Evolutionary conservation across 2,113 vertebrate species (phyloP).

Genomic region (Onychorhynchus coronatus): DNA sequence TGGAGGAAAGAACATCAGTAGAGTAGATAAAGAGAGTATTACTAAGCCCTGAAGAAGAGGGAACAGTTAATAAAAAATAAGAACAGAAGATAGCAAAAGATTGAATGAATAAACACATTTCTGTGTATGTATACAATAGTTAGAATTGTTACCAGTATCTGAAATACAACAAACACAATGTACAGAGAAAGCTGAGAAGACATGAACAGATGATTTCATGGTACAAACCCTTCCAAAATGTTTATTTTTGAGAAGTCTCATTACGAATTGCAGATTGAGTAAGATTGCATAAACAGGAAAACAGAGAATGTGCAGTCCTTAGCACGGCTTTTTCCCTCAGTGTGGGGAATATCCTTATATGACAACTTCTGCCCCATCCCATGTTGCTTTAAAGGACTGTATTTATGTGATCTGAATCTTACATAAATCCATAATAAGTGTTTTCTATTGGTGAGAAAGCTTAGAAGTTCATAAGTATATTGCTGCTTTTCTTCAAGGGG

Average conservation of each 20-base stretch:
- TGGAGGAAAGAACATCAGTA: neutral
- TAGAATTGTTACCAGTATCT: neutral
- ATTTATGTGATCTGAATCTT: neutral
- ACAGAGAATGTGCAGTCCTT: neutral
- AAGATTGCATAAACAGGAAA: neutral
- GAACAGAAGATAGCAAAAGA: neutral
- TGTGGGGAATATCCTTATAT: neutral
- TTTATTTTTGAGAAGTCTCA: neutral
- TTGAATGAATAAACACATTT: neutral
- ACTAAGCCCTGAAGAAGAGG: neutral
- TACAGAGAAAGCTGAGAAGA: neutral
- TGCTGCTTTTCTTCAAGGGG: neutral
- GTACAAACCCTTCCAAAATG: neutral
- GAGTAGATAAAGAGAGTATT: neutral
- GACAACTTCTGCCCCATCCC: neutral
- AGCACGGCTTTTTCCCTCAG: neutral
- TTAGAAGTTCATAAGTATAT: neutral
- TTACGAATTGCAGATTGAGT: neutral
- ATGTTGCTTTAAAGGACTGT: neutral
- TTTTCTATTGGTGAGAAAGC: neutral
- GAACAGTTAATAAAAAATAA: neutral
- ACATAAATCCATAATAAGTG: neutral
- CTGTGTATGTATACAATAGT: accelerated
- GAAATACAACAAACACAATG: neutral
- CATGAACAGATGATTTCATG: neutral